Base-by-base conservation (phyloP, 2,888 invertebrate genomes). In the Apodemia zela region DNA sequence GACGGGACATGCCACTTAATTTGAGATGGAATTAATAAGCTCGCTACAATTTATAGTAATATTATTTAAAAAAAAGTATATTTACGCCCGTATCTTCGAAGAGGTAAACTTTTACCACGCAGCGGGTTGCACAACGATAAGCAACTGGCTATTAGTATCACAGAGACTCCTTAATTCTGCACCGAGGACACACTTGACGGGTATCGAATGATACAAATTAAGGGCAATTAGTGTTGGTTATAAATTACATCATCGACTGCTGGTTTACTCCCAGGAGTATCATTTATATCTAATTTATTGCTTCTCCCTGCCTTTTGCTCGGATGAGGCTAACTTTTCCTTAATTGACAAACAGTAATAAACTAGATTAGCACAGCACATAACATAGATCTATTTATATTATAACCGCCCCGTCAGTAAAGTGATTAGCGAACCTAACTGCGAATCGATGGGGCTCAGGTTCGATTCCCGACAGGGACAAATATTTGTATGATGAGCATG, bases 241-340 rank as follows among this genome's bases (percentile, higher is more conserved):
- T 86, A 87, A 87, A 88, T 85, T 76, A 76, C 76, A 75, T 75
- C 75, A 71, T 67, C 66, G 69, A 65, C 67, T 64, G 70, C 63
- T 67, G 68, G 67, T 67, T 70, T 69, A 67, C 81, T 82, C 87
- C 84, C 82, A 67, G 74, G 85, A 85, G 87, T 73, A 83, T 84
- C 85, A 82, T 87, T 81, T 74, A 77, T 75, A 67, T 66, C 65
- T 79, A 83, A 87, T 88, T 85, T 86, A 87, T 84, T 69, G 78
- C 78, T 78, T 54, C 10, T 47, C 21, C 25, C 51, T 79, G 84
- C 81, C 85, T 84, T 81, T 75, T 71, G 69, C 68, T 69, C 65
- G 66, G 58, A 59, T 18, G 15, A 45, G 58, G 47, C 58, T 62
- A 58, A 47, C 62, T 62, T 62, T 57, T 62, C 62, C 61, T 64